Percentiles rank a stretch among this genome's conserved stretches.
phyloP scores from a whole-genome alignment of 1,140 invertebrate species.

The Linepithema humile region DNA sequence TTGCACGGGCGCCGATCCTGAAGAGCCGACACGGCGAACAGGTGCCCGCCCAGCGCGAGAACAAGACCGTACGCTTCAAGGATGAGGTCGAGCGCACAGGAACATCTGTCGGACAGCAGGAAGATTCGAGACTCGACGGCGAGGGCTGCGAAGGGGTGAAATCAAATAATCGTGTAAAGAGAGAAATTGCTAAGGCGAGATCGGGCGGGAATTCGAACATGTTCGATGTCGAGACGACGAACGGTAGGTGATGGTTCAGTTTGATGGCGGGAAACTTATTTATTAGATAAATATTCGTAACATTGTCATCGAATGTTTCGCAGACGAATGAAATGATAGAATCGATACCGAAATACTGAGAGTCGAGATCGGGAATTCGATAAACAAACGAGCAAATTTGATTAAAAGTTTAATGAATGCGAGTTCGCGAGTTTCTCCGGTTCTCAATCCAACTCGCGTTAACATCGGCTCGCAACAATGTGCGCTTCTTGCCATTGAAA shows the following conservation, averaged over 20 bases:
- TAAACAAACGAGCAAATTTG: not conserved
- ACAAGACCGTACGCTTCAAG: slow-evolving; percentile 78
- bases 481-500: slow-evolving; percentile 28
- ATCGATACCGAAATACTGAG: not conserved
- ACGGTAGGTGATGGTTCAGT: slow-evolving; percentile 26
- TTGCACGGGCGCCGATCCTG: slow-evolving; percentile 67
- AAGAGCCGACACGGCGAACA: slow-evolving; percentile 63
- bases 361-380: not conserved
- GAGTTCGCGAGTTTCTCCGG: not conserved
- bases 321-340: not conserved
- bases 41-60: slow-evolving; percentile 45
- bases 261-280: not conserved
- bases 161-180: slow-evolving; percentile 22
- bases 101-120: slow-evolving; percentile 14
- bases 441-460: slow-evolving; percentile 4
- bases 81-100: slow-evolving; percentile 53
- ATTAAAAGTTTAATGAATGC: not conserved
- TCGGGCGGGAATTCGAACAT: slow-evolving; percentile 19
- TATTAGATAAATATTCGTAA: not conserved
- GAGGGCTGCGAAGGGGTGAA: not conserved
- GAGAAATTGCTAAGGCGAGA: not conserved
- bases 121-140: slow-evolving; percentile 15
- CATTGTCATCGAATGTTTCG: not conserved
- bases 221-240: slow-evolving; percentile 41
- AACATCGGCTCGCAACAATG: not conserved